Base-by-base conservation (phyloP, 23 tunicate genomes). In the Halocynthia aurantium region DNA sequence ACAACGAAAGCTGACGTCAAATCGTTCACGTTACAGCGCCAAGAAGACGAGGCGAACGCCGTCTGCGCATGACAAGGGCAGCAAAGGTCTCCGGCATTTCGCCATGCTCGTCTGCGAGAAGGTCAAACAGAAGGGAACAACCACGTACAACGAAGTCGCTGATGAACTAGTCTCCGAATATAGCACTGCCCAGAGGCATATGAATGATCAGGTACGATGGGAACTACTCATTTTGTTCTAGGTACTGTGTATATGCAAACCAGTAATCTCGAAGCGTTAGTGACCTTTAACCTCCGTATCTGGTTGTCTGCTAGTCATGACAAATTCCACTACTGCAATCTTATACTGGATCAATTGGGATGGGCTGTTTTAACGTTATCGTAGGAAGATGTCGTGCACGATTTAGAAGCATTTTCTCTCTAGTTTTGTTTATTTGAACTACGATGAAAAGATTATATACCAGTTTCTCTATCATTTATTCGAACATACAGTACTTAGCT, bases 31-130 rank as follows among this genome's bases (percentile, higher is more conserved):
- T 20, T 71, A 44, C 64, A 74, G 78, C 40, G 31, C 56, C 12
- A 74, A 74, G 56, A 74, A 54, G 57, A 81, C 85, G 8, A 61
- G 85, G n/a, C 76, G 98, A 44, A 66, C 80, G 15, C 85, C 91
- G 22, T 66, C 82, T 50, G 71, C 70, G 50, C 53, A 71, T n/a
- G 98, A 92, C 50, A 92, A 92, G 61, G 92, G 92, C 12, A 84
- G 87, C 81, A 92, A 92, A 68, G 98, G 98, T 11, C 56, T 92
- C 13, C 84, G 98, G 18, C 98, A 92, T 62, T 92, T 92, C 67
- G 98, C 98, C 31, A 86, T 86, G 98, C 80, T 92, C 67, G 99
- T 96, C 11, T 96, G 99, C 69, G 99, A 96, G 71, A 96, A 96
- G 80, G 99, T 96, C 52, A 85, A 85, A 76, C 86, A 90, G 61